Evolutionary conservation across 2,113 vertebrate species (phyloP).

Genomic region (Triplophysa tibetana): DNA sequence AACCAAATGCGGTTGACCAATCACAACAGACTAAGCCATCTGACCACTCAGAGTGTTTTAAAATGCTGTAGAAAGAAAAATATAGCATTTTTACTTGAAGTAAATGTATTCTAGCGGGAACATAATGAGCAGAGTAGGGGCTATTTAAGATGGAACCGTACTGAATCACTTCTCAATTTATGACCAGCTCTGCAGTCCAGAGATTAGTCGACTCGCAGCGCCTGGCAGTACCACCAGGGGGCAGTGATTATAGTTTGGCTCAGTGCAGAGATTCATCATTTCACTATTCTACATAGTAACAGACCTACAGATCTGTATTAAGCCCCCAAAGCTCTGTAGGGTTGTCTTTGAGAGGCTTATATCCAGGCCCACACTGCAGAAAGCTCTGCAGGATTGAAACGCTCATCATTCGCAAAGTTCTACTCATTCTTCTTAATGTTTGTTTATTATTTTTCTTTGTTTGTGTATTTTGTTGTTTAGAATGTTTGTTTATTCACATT

Average conservation of each 20-base stretch:
- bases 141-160: not conserved
- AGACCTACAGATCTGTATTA: slow-evolving; percentile 53
- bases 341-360: slow-evolving; percentile 33
- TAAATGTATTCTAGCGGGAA: no score
- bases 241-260: slow-evolving; percentile 32
- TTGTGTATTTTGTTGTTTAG: not conserved
- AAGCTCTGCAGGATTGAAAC: slow-evolving; percentile 4
- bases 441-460: not conserved
- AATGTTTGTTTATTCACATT: no score
- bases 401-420: not conserved
- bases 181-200: slow-evolving; percentile 19
- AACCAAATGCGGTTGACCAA: no score
- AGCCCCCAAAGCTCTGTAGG: slow-evolving; percentile 34
- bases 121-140: no score
- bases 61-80: no score
- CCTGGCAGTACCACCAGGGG: slow-evolving; percentile 35
- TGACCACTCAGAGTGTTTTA: no score
- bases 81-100: no score
- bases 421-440: not conserved
- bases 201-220: slow-evolving; percentile 4
- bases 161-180: not conserved
- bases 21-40: no score
- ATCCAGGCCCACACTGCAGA: slow-evolving; percentile 10
- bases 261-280: slow-evolving; percentile 42
- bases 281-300: slow-evolving; percentile 58